Evolutionary conservation across 2,113 vertebrate genomes (phyloP).

Genomic region (Apteryx mantelli): DNA sequence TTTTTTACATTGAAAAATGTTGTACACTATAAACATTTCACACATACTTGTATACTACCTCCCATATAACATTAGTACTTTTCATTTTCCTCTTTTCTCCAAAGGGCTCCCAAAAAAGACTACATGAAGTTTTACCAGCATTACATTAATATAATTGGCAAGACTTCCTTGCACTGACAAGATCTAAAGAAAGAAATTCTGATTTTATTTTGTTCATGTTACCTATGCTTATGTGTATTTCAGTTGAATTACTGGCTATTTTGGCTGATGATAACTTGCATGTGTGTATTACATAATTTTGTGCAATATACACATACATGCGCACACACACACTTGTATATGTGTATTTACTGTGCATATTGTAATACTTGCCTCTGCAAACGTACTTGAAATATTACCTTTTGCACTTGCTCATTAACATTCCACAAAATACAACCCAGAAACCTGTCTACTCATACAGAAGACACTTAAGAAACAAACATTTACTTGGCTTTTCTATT

Average conservation of each 20-base stretch:
- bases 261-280: neutral
- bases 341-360: neutral
- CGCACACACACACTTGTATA: neutral
- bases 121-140: neutral
- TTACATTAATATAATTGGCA: neutral
- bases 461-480: neutral
- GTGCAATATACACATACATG: neutral
- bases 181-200: neutral
- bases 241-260: neutral
- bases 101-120: neutral
- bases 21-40: neutral
- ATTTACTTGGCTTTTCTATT: neutral
- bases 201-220: neutral
- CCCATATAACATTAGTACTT: neutral
- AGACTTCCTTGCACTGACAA: neutral
- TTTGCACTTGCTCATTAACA: fast-evolving
- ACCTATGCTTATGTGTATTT: neutral
- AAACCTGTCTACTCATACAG: neutral
- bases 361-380: neutral
- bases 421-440: neutral
- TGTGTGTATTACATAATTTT: neutral
- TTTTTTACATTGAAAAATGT: neutral
- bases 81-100: neutral
- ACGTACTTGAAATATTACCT: neutral
- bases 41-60: neutral